Evolutionary conservation across 1,140 invertebrate species (phyloP), one percentile per base, ranked within the genome.

Genomic region (Melipona quadrifasciata): DNA sequence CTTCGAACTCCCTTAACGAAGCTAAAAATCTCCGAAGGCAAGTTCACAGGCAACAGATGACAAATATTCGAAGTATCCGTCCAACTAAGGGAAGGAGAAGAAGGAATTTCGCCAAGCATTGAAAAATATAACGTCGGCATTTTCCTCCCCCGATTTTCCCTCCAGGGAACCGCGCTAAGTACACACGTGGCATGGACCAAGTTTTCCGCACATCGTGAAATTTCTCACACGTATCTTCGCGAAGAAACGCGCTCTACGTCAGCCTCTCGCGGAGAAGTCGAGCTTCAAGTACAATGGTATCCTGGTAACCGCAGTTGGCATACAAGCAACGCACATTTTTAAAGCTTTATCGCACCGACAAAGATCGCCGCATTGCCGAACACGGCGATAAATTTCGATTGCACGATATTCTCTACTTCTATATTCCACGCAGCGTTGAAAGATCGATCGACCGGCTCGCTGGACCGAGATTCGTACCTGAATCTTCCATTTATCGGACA

Each of bases 191-290:
- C 19, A n/a, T n/a, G 65, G 16, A 77, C 65, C 31, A 83, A 78
- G 53, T 83, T 78, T 83, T 61, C 77, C 74, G 8, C 39, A 19
- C 12, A 12, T 65, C 39, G 65, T 24, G 19, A 70, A 83, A 64
- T 76, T 78, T 70, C 74, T 83, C 81, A 31, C 74, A 53, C 64
- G 73, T 82, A 78, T n/a, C 57, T 78, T 55, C 61, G 47, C 17
- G 24, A 55, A 65, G 16, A 24, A 70, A 47, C 39, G 39, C 39
- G 39, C 39, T 47, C 39, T 47, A 8, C 8, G 8, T 47, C 39
- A 47, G 6, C 8, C 39, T 47, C 39, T 47, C 39, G 8, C 39
- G 39, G 39, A 47, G 39, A 47, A 83, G 71, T 39, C 73, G 34
- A 77, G 34, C 61, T 19, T 21, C 34, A 51, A 31, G 24, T 31